phyloP scores from a whole-genome alignment of 2,113 vertebrate genomes.

The Tragelaphus buxtoni region DNA sequence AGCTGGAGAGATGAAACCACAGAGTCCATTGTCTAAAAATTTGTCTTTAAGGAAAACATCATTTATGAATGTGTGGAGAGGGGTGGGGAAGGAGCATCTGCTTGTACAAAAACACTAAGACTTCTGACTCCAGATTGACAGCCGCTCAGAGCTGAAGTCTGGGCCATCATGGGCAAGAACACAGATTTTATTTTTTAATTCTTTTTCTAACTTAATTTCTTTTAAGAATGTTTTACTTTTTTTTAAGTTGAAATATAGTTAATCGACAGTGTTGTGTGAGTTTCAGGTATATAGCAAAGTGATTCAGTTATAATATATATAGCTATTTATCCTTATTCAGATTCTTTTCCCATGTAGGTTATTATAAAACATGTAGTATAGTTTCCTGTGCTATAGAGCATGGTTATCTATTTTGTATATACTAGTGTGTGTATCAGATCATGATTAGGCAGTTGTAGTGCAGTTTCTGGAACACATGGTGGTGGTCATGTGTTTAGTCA shows the following conservation, averaged over 20 bases:
- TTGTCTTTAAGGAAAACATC: neutral
- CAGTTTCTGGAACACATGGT: neutral
- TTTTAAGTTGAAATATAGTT: neutral
- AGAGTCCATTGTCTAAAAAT: constrained; percentile 34
- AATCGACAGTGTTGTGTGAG: neutral
- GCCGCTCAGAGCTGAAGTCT: neutral
- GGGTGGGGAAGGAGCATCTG: accelerated
- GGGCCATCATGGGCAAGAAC: neutral
- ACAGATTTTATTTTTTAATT: neutral
- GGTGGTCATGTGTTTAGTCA: neutral
- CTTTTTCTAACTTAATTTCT: neutral
- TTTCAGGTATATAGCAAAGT: neutral
- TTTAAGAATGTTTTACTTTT: neutral
- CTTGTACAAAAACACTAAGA: neutral
- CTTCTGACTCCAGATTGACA: neutral
- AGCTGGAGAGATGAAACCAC: constrained; percentile 64
- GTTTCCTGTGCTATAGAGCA: neutral
- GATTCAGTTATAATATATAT: neutral
- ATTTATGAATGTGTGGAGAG: neutral
- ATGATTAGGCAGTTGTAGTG: neutral
- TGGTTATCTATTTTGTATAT: neutral
- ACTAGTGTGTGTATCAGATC: neutral
- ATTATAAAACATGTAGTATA: neutral
- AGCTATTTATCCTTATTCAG: neutral
- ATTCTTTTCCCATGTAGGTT: neutral